These are phyloP conservation scores for Gymnarchus niloticus DNA, from an alignment of 2,113 vertebrate genomes.

Conservation along the genomic window DNA sequence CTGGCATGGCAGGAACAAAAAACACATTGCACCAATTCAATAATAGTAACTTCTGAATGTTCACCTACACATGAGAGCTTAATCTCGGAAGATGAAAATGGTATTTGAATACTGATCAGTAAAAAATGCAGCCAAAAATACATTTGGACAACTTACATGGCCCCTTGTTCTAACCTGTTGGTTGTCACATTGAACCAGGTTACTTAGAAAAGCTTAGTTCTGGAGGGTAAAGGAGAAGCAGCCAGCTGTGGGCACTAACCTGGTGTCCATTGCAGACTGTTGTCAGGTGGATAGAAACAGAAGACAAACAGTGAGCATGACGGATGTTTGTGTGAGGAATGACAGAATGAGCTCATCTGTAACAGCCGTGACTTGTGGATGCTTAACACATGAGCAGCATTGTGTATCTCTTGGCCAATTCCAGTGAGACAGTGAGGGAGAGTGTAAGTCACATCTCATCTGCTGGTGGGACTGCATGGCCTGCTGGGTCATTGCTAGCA, in stretches of 20 bases:
- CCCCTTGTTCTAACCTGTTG: background rate
- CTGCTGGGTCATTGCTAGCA: background rate
- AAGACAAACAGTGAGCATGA: background rate
- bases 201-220: background rate
- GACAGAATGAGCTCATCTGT: background rate
- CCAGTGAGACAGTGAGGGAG: background rate
- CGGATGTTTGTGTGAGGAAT: background rate
- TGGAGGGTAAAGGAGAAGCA: background rate
- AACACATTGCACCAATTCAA: background rate
- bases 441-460: background rate
- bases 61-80: slow-evolving; percentile 15
- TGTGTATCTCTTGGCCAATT: background rate
- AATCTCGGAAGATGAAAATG: background rate
- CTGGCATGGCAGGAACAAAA: slow-evolving; percentile 12
- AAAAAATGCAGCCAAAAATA: background rate
- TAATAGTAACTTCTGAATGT: background rate
- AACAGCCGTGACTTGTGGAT: background rate
- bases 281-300: slow-evolving; percentile 1
- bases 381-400: background rate
- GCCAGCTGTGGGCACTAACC: background rate
- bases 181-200: background rate
- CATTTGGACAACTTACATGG: background rate
- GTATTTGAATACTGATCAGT: background rate
- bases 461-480: background rate
- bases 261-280: slow-evolving; percentile 2